Percentiles rank a stretch among this genome's conserved stretches.
Evolutionary conservation across 2,888 invertebrate genomes (phyloP).

Genomic region (Heliconius aoede): DNA sequence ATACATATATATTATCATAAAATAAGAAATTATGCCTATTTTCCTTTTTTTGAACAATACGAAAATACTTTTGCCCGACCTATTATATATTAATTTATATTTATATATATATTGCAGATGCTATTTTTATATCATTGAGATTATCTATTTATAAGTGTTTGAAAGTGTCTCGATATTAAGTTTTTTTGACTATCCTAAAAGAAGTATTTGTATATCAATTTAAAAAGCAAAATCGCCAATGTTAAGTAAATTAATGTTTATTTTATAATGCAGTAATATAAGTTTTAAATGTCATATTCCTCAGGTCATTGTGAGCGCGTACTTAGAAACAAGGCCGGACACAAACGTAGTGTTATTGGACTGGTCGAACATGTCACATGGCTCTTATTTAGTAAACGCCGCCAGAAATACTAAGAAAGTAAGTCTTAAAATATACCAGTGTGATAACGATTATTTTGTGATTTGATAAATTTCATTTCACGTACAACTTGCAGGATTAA

Average conservation of each 20-base stretch:
- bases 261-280: not conserved
- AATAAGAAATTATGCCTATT: too few species aligned
- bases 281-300: conserved; percentile 1
- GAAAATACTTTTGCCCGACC: too few species aligned
- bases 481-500: not conserved
- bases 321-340: conserved; percentile 70
- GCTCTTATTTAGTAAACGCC: conserved; percentile 83
- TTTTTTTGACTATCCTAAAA: not conserved
- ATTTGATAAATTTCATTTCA: not conserved
- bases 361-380: conserved; percentile 81
- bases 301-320: conserved; percentile 78
- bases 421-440: conserved; percentile 47
- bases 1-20: too few species aligned
- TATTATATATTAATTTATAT: too few species aligned
- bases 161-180: not conserved
- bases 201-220: too few species aligned
- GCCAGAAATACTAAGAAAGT: conserved; percentile 85
- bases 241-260: not conserved
- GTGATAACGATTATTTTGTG: too few species aligned
- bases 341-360: conserved; percentile 77
- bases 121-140: too few species aligned
- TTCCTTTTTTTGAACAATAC: too few species aligned
- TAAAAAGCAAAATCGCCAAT: not conserved
- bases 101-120: too few species aligned
- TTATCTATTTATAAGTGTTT: too few species aligned